Percentiles rank a stretch among this genome's conserved stretches.
These are phyloP conservation scores for Pionites leucogaster DNA, from an alignment of 2,113 vertebrate genomes.

Conservation along the genomic window DNA sequence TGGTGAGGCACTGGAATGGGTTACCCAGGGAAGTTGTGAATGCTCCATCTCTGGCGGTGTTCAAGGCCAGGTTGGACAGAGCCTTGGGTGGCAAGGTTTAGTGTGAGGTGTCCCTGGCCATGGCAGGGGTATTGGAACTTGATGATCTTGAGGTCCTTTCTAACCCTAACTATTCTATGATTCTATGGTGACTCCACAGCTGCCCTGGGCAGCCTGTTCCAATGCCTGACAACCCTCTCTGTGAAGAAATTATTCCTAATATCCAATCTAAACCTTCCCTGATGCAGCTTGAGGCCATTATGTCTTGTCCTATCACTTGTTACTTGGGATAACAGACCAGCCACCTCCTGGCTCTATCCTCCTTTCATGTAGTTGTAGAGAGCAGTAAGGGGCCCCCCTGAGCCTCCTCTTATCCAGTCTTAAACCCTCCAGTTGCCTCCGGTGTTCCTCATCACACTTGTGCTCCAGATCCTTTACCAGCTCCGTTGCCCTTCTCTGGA, in stretches of 20 bases:
- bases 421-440: background rate
- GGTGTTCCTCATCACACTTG: background rate
- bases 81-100: too few species aligned
- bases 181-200: background rate
- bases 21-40: too few species aligned
- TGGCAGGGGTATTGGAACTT: too few species aligned
- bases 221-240: background rate
- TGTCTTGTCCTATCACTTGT: background rate
- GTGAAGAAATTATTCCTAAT: background rate
- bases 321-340: background rate
- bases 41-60: too few species aligned
- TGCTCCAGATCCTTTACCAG: background rate
- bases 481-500: accelerated
- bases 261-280: background rate
- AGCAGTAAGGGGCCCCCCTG: background rate
- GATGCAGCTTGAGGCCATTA: background rate
- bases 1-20: too few species aligned
- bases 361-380: background rate
- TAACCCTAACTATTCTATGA: too few species aligned
- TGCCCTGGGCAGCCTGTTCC: background rate
- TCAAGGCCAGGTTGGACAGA: too few species aligned
- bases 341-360: background rate
- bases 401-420: background rate
- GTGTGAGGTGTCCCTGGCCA: too few species aligned
- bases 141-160: too few species aligned